Conservation (phyloP, 2,797 vertebrate species). For the Neostethus bicornis region DNA sequence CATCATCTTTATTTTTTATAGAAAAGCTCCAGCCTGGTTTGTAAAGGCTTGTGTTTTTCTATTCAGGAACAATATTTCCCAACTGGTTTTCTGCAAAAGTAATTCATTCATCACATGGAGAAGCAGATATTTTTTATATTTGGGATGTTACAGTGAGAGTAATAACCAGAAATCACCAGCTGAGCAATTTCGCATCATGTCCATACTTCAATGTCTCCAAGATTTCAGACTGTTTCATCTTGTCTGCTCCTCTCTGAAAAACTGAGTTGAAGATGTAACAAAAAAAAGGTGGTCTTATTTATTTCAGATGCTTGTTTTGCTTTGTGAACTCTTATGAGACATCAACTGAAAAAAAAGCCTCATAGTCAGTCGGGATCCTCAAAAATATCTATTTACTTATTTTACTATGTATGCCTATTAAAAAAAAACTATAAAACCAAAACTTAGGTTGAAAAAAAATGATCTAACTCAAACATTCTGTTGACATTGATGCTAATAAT, state of each 20-base stretch:
- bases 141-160: constrained; percentile 9
- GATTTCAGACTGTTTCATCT: background rate
- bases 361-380: too few species aligned
- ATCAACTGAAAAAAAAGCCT: background rate
- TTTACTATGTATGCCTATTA: too few species aligned
- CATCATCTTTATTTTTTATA: constrained; percentile 44
- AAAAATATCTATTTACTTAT: too few species aligned
- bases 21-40: constrained; percentile 33
- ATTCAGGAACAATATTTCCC: constrained; percentile 4
- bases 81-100: constrained; percentile 13
- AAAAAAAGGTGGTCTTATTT: background rate
- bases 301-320: background rate
- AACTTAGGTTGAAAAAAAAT: too few species aligned
- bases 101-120: constrained; percentile 6
- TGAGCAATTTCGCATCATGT: constrained; percentile 9
- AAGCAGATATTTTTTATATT: constrained; percentile 2
- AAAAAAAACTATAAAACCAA: too few species aligned
- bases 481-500: too few species aligned
- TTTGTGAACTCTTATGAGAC: background rate
- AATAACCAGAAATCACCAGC: background rate
- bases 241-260: background rate
- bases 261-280: background rate
- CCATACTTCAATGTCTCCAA: background rate
- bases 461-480: too few species aligned
- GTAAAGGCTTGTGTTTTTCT: constrained; percentile 31